A percentile compares a stretch with the other conserved stretches of the same genome.
Conservation (phyloP, 2,113 vertebrate species). For the Podocnemis expansa region DNA sequence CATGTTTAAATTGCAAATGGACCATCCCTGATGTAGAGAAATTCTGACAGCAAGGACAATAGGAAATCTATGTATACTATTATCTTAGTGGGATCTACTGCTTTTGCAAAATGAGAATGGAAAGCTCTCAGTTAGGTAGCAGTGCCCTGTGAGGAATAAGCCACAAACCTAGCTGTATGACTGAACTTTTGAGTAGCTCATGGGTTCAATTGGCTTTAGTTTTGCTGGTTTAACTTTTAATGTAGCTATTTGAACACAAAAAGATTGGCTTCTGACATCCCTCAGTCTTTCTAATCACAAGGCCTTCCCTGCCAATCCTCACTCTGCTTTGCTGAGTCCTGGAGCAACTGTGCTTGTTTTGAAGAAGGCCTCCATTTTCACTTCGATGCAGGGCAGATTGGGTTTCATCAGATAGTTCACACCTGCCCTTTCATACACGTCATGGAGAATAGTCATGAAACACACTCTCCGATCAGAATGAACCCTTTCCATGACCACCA, state of each 20-base stretch:
- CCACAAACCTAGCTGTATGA: accelerated
- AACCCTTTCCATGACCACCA: not conserved
- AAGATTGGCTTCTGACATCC: not conserved
- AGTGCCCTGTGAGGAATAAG: not conserved
- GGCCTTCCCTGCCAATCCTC: not conserved
- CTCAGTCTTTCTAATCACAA: not conserved
- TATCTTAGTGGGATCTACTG: constrained; percentile 35
- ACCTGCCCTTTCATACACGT: not conserved
- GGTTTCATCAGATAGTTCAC: not conserved
- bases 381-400: not conserved
- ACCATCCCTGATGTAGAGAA: not conserved
- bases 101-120: constrained; percentile 6
- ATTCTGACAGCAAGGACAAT: constrained; percentile 1
- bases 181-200: not conserved
- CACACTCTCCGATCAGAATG: not conserved
- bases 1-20: constrained; percentile 5
- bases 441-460: accelerated
- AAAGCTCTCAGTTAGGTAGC: constrained; percentile 1
- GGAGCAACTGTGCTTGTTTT: not conserved
- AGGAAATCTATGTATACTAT: not conserved
- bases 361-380: accelerated
- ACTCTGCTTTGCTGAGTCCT: not conserved
- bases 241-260: not conserved
- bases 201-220: not conserved
- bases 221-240: not conserved